A percentile compares a stretch with the other conserved stretches of the same genome.
Evolutionary conservation across 2,888 invertebrate species (phyloP).

Genomic region (Eristalinus sepulchralis): DNA sequence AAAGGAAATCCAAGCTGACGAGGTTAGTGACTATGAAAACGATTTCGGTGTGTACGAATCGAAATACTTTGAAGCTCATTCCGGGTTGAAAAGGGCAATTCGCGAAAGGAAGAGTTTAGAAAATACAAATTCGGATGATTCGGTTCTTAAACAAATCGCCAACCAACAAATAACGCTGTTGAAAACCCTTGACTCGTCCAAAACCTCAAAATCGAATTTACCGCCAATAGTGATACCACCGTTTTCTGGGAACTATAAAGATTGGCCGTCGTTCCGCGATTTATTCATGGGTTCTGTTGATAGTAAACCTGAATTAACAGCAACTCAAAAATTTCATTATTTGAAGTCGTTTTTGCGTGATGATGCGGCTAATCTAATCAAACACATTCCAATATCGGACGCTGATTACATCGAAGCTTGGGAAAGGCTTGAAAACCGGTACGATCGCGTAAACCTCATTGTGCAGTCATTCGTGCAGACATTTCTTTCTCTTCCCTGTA

Average conservation of each 20-base stretch:
- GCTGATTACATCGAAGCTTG: conserved; percentile 48
- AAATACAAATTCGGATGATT: too few species aligned
- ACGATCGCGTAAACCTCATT: conserved; percentile 45
- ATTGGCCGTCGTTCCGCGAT: conserved; percentile 59
- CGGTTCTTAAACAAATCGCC: too few species aligned
- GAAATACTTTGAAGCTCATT: too few species aligned
- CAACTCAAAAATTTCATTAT: conserved; percentile 59
- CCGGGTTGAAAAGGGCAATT: too few species aligned
- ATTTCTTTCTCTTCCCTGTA: too few species aligned
- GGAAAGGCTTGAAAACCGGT: conserved; percentile 55
- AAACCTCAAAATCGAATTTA: neutral
- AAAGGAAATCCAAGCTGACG: too few species aligned
- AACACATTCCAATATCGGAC: conserved; percentile 52
- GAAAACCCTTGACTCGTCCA: neutral
- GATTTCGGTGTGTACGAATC: too few species aligned
- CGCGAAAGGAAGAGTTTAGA: too few species aligned
- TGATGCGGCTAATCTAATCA: conserved; percentile 50
- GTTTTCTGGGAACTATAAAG: too few species aligned
- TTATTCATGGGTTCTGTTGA: conserved; percentile 44
- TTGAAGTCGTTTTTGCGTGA: conserved; percentile 51
- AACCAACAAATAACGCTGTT: neutral
- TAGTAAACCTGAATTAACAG: conserved; percentile 26
- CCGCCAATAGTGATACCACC: neutral
- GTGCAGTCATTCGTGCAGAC: conserved; percentile 52
- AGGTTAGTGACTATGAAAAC: too few species aligned